phyloP scores from a whole-genome alignment of 2,797 vertebrate genomes.

The Halcyon smyrnensis region DNA sequence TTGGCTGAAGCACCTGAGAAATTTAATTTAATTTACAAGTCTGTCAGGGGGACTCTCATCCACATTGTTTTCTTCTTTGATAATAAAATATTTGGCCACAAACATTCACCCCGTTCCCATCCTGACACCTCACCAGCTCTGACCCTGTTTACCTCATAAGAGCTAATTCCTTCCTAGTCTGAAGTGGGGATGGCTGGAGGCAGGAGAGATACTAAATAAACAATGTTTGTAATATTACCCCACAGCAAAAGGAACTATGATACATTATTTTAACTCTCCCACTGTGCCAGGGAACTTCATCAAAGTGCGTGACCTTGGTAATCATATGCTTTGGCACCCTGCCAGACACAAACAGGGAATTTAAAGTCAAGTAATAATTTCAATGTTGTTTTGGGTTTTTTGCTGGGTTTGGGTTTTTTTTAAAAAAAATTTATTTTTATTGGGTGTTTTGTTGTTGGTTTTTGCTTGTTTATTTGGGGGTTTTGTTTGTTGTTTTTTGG shows the following conservation, averaged over 20 bases:
- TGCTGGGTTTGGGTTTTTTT: background rate
- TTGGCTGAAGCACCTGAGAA: conserved; percentile 43
- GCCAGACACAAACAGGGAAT: conserved; percentile 3
- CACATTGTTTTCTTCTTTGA: background rate
- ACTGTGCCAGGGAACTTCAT: conserved; percentile 58
- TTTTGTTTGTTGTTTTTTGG: too few relatives aligned
- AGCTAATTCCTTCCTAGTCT: background rate
- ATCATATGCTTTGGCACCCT: conserved; percentile 28
- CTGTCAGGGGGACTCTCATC: background rate
- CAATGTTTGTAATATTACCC: background rate
- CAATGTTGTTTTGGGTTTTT: background rate
- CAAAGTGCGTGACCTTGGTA: conserved; percentile 23
- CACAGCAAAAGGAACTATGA: background rate
- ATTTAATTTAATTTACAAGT: background rate
- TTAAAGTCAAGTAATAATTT: conserved; percentile 11
- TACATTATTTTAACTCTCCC: conserved; percentile 32
- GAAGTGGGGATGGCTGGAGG: conserved; percentile 30
- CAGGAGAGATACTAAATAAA: conserved; percentile 34
- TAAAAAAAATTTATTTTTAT: background rate
- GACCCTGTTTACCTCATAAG: background rate
- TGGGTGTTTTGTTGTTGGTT: background rate
- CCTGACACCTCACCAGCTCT: background rate
- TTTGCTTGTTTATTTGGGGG: too few relatives aligned
- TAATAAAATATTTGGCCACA: conserved; percentile 14
- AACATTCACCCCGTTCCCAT: background rate